Evolutionary conservation across 1,140 invertebrate genomes (phyloP).

Genomic region (Zaprionus capensis): DNA sequence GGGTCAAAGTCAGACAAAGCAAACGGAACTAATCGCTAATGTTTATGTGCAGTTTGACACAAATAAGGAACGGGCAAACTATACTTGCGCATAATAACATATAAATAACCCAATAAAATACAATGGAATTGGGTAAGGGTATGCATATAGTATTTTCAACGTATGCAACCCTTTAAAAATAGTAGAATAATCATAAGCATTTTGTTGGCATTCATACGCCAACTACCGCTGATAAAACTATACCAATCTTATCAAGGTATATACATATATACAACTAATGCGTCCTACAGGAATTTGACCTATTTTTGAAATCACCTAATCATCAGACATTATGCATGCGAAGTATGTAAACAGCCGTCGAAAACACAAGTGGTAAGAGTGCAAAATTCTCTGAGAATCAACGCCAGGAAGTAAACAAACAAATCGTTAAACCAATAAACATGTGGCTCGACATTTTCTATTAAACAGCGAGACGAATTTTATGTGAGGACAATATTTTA

Average conservation of each 20-base stretch:
- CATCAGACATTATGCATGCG: conserved; percentile 18
- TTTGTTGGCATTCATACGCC: not conserved
- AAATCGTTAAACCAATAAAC: conserved; percentile 29
- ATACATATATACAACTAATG: conserved; percentile 36
- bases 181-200: not conserved
- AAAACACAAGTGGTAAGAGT: not conserved
- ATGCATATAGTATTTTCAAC: not conserved
- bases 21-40: conserved; percentile 33
- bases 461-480: not conserved
- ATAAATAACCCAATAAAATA: not conserved
- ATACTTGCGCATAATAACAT: not conserved
- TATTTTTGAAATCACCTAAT: conserved; percentile 61
- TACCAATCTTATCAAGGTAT: conserved; percentile 61
- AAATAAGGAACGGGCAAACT: conserved; percentile 17
- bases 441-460: conserved; percentile 25
- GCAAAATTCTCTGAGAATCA: not conserved
- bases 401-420: conserved; percentile 24
- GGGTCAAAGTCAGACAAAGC: conserved; percentile 67
- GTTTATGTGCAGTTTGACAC: conserved; percentile 23
- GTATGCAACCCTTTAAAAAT: not conserved
- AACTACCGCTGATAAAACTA: conserved; percentile 21
- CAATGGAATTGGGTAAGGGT: not conserved
- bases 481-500: not conserved
- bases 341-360: conserved; percentile 42
- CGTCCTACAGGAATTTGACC: conserved; percentile 57